Conservation (phyloP, 2,113 vertebrate species). For the Heptranchias perlo region DNA sequence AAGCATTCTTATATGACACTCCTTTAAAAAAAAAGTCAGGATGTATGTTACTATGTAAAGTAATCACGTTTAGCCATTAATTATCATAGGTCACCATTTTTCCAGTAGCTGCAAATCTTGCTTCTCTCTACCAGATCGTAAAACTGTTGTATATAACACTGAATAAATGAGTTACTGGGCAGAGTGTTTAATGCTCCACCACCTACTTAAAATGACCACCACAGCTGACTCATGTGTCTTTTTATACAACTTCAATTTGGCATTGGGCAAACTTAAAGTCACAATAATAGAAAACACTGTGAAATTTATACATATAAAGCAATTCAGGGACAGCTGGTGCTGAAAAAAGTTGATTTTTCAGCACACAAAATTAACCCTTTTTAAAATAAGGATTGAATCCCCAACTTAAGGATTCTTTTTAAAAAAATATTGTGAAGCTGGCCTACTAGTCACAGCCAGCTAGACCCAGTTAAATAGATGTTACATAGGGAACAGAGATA, state of each 20-base stretch:
- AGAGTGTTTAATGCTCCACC: not conserved
- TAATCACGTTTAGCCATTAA: not conserved
- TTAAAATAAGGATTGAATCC: not conserved
- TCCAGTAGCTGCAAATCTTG: not conserved
- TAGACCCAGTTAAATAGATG: not conserved
- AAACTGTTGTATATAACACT: not conserved
- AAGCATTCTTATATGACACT: conserved; percentile 49
- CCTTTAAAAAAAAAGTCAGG: conserved; percentile 42
- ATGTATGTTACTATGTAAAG: not conserved
- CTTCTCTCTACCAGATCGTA: not conserved
- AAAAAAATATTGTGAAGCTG: not conserved
- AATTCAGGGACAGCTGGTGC: not conserved
- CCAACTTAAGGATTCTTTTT: not conserved
- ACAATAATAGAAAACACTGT: not conserved
- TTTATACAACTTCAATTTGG: not conserved
- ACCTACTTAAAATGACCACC: not conserved
- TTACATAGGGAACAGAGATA: not conserved
- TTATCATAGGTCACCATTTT: not conserved
- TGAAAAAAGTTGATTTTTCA: not conserved
- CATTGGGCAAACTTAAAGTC: not conserved
- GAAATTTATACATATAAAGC: not conserved
- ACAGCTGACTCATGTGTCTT: not conserved
- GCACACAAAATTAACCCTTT: not conserved
- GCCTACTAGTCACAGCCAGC: not conserved
- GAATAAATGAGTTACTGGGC: not conserved